A percentile compares a stretch with the other conserved stretches of the same genome.
Conservation (phyloP, 2,113 vertebrate species). For the Scatophagus argus region DNA sequence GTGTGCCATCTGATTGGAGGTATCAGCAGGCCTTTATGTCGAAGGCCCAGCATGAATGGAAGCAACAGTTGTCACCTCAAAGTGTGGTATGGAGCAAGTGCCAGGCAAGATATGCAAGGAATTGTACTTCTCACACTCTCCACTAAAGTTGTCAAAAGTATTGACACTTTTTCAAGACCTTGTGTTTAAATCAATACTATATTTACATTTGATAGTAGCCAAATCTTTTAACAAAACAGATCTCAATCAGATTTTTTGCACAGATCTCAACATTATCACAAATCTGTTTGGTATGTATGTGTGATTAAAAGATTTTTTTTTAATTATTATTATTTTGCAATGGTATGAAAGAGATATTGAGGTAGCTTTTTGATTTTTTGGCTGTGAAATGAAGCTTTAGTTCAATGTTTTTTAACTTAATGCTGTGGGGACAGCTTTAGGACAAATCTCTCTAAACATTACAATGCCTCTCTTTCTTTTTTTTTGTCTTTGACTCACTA, state of each 20-base stretch:
- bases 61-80: constrained; percentile 32
- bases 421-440: background rate
- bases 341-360: no score
- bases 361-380: constrained; percentile 9
- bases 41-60: background rate
- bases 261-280: no score
- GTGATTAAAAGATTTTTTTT: no score
- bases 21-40: background rate
- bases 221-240: no score
- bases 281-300: no score
- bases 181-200: no score
- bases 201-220: no score
- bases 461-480: background rate
- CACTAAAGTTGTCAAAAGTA: no score
- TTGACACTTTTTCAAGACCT: no score
- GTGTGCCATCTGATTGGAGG: constrained; percentile 7
- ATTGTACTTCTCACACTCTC: background rate
- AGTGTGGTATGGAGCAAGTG: constrained; percentile 16
- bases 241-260: no score
- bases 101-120: constrained; percentile 7
- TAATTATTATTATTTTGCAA: no score
- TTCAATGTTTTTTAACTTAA: background rate
- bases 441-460: constrained; percentile 13
- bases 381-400: background rate
- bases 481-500: constrained; percentile 31